Conservation (phyloP, 1,140 invertebrate species). For the Orius laevigatus region DNA sequence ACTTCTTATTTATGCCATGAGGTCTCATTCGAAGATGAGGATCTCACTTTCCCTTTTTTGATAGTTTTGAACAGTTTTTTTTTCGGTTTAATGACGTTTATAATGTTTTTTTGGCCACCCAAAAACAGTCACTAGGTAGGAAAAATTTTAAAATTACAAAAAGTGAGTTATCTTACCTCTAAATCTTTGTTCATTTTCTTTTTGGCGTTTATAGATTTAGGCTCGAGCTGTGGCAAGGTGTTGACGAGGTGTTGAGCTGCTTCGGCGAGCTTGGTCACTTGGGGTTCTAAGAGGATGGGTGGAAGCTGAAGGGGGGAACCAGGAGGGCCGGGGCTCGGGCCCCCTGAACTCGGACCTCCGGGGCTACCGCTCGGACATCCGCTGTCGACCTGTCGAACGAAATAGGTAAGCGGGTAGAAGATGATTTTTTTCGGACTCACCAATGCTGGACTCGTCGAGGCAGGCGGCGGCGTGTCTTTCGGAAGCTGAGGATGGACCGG, state of each 20-base stretch:
- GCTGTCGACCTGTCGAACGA: constrained; percentile 25
- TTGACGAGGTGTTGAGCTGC: constrained; percentile 67
- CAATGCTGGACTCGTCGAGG: constrained; percentile 11
- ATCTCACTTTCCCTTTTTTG: too few species aligned
- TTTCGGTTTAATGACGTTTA: too few species aligned
- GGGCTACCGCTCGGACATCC: constrained; percentile 20
- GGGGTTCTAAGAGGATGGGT: constrained; percentile 61
- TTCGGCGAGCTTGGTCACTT: constrained; percentile 65
- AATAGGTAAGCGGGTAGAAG: neutral
- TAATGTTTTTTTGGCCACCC: too few species aligned
- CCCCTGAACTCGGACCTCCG: constrained; percentile 12
- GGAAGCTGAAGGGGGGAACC: constrained; percentile 44
- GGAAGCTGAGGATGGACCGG: neutral
- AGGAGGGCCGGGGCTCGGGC: constrained; percentile 24
- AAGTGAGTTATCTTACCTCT: constrained; percentile 38
- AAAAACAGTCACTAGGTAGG: too few species aligned
- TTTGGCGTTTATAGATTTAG: constrained; percentile 76
- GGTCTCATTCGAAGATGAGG: too few species aligned
- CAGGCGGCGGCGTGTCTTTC: constrained; percentile 12
- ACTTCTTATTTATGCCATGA: too few species aligned
- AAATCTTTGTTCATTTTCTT: constrained; percentile 79
- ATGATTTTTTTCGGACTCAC: constrained; percentile 3
- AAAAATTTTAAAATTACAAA: constrained; percentile 3
- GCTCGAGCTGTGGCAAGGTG: constrained; percentile 67
- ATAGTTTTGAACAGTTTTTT: too few species aligned